Evolutionary conservation across 2,797 vertebrate species (phyloP).

Genomic region (Microchirus variegatus): DNA sequence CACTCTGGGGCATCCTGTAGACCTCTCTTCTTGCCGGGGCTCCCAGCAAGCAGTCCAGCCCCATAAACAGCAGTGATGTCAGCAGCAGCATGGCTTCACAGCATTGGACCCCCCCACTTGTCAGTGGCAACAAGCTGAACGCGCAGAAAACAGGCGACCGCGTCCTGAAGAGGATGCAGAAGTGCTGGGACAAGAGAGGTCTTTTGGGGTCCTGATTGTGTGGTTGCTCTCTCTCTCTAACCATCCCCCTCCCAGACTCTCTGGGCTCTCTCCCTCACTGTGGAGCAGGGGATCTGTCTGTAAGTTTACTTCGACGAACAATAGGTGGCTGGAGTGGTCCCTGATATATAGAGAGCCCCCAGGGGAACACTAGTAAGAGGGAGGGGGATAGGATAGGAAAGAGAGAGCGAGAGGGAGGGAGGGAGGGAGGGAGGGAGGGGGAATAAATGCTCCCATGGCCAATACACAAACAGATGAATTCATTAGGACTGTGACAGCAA

Average conservation of each 20-base stretch:
- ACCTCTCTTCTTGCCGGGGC: constrained; percentile 83
- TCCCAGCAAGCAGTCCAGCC: constrained; percentile 65
- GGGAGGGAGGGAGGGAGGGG: constrained; percentile 72
- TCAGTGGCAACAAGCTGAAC: constrained; percentile 35
- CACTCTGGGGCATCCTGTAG: constrained; percentile 86
- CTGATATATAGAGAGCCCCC: constrained; percentile 88
- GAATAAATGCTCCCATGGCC: constrained; percentile 82
- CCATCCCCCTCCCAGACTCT: constrained; percentile 65
- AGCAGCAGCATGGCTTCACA: constrained; percentile 74
- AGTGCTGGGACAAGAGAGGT: constrained; percentile 36
- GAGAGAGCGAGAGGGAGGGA: constrained; percentile 60
- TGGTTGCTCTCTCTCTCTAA: constrained; percentile 43
- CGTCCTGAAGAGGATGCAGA: constrained; percentile 34
- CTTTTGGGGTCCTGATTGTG: constrained; percentile 33
- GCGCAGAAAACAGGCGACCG: constrained; percentile 1
- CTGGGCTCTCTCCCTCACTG: constrained; percentile 66
- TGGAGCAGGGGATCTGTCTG: constrained; percentile 80
- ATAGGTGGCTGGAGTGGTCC: constrained; percentile 74
- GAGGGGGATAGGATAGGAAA: constrained; percentile 55
- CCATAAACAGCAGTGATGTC: constrained; percentile 63
- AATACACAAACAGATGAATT: constrained; percentile 91
- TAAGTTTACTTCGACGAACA: constrained; percentile 80
- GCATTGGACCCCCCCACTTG: constrained; percentile 63
- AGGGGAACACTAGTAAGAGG: constrained; percentile 69
- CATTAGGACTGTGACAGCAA: constrained; percentile 90